These are phyloP conservation scores for Morinoia aosen DNA, from an alignment of 2,888 invertebrate species.

Conservation along the genomic window DNA sequence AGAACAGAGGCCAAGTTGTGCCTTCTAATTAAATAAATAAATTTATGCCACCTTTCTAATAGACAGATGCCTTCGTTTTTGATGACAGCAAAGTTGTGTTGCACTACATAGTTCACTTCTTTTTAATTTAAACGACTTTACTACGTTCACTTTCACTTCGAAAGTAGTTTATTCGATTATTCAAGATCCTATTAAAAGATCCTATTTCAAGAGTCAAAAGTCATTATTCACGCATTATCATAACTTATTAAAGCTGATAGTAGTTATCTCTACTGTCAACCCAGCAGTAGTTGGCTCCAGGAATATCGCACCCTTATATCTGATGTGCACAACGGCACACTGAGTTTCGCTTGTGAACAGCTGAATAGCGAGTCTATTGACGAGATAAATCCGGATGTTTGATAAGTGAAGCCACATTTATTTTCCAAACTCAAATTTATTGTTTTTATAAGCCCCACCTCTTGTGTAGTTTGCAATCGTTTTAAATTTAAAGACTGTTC, in stretches of 20 bases:
- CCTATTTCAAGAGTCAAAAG: too few species aligned
- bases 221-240: too few species aligned
- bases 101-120: background rate
- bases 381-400: background rate
- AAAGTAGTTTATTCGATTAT: background rate
- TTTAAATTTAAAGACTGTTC: background rate
- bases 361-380: background rate
- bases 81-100: background rate
- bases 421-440: background rate
- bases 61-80: background rate
- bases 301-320: background rate
- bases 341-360: background rate
- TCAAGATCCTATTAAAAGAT: background rate
- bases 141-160: too few species aligned
- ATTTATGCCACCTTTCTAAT: background rate
- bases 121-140: background rate
- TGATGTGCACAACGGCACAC: background rate
- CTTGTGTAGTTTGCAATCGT: background rate
- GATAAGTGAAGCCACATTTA: background rate
- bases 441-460: background rate
- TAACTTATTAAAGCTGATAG: too few species aligned
- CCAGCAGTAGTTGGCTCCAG: background rate
- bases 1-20: too few species aligned
- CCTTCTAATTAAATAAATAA: too few species aligned
- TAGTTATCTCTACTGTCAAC: too few species aligned